A percentile compares a stretch with the other conserved stretches of the same genome.
Conservation (phyloP, 2,113 vertebrate species). For the Nipponia nippon region DNA sequence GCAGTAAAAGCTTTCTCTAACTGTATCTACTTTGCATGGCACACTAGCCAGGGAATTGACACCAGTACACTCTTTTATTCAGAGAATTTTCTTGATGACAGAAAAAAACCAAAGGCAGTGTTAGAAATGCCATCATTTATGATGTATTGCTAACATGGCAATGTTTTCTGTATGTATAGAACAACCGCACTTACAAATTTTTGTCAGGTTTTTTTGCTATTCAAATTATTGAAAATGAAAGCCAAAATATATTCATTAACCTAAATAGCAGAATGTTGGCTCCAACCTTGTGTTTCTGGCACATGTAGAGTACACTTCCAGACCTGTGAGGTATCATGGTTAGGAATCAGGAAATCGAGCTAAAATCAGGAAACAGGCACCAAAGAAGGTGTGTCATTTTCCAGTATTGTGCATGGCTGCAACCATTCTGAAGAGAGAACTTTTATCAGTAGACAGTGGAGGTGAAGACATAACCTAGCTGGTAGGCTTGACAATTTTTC, state of each 20-base stretch:
- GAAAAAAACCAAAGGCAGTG: neutral
- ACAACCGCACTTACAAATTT: neutral
- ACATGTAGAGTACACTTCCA: neutral
- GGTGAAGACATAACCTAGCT: neutral
- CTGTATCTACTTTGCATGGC: neutral
- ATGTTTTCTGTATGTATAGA: neutral
- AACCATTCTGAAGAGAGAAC: neutral
- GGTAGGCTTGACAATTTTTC: neutral
- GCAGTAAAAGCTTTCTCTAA: neutral
- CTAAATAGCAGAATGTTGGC: neutral
- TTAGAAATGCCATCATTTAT: neutral
- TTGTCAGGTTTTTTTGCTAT: constrained; percentile 22
- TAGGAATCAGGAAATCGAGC: neutral
- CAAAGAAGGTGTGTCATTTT: neutral
- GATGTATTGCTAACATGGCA: neutral
- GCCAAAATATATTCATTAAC: neutral
- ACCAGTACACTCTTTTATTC: neutral
- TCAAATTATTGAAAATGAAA: neutral
- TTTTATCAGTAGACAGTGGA: neutral
- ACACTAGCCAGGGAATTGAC: neutral
- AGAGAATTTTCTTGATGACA: neutral
- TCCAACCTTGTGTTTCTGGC: neutral
- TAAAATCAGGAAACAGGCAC: neutral
- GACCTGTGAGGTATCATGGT: neutral
- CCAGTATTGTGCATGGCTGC: neutral